phyloP scores from a whole-genome alignment of 1,140 invertebrate genomes.

The Calephelis nemesis region DNA sequence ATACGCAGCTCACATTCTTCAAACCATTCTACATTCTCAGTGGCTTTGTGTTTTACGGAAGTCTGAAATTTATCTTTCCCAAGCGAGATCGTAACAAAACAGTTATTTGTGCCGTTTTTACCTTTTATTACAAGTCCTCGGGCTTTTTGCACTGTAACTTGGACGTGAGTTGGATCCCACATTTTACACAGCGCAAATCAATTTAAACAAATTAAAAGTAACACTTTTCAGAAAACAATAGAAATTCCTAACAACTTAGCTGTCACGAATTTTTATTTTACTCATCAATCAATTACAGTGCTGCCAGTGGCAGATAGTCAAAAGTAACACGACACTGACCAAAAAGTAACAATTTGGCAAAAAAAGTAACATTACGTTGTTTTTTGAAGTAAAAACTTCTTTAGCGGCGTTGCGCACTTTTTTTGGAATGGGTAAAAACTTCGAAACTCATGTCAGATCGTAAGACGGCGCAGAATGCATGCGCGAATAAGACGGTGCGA shows the following conservation, averaged over 20 bases:
- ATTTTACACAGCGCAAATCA: conserved; percentile 63
- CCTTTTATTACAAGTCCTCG: conserved; percentile 88
- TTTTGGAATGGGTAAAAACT: too few relatives aligned
- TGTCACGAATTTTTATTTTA: conserved; percentile 4
- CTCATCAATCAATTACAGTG: background rate
- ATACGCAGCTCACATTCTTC: conserved; percentile 97
- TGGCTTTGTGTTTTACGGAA: conserved; percentile 94
- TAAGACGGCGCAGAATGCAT: too few relatives aligned
- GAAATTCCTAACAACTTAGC: conserved; percentile 12
- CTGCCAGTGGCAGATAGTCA: too few relatives aligned
- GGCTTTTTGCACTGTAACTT: conserved; percentile 89
- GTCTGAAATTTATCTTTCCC: conserved; percentile 98
- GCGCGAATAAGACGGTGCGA: too few relatives aligned
- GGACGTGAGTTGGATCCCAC: conserved; percentile 92
- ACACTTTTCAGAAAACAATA: background rate
- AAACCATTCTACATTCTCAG: conserved; percentile 92
- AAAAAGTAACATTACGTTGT: too few relatives aligned
- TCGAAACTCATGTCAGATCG: too few relatives aligned
- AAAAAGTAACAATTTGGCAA: too few relatives aligned
- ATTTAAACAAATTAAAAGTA: conserved; percentile 13
- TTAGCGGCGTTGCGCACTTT: too few relatives aligned
- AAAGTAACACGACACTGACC: too few relatives aligned
- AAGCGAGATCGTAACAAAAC: conserved; percentile 95
- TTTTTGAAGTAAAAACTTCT: too few relatives aligned
- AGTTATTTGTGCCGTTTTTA: conserved; percentile 95